Percentiles rank a stretch among this genome's conserved stretches.
Evolutionary conservation across 2,797 vertebrate genomes (phyloP).

Genomic region (Hipposideros larvatus): DNA sequence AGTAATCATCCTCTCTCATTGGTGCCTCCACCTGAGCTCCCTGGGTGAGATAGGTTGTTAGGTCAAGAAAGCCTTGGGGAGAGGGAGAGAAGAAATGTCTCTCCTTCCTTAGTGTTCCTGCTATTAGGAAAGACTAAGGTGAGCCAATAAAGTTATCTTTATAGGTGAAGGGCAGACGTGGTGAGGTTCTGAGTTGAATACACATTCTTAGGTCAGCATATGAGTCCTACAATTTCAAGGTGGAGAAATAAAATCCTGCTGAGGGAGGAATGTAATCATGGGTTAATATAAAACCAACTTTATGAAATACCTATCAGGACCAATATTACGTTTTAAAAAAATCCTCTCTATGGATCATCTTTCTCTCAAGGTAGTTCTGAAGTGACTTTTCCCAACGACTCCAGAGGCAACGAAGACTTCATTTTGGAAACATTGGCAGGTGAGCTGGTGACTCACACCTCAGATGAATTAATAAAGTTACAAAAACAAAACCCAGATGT

Average conservation of each 20-base stretch:
- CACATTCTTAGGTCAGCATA: background rate
- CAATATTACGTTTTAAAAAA: background rate
- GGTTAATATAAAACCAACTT: slow-evolving; percentile 50
- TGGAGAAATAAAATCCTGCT: slow-evolving; percentile 40
- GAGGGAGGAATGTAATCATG: slow-evolving; percentile 6
- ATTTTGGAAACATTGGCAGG: slow-evolving; percentile 74
- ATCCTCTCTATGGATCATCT: slow-evolving; percentile 36
- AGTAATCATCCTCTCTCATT: background rate
- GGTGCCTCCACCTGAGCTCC: background rate
- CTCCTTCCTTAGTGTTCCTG: background rate
- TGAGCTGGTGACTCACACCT: slow-evolving; percentile 77
- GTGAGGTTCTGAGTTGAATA: slow-evolving; percentile 8
- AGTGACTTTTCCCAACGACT: slow-evolving; percentile 54
- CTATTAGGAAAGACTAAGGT: background rate
- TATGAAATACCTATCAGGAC: slow-evolving; percentile 35
- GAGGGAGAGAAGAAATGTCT: background rate
- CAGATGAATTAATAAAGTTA: slow-evolving; percentile 77
- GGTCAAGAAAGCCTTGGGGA: slow-evolving; percentile 1
- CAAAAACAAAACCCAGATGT: slow-evolving; percentile 82
- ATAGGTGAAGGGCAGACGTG: background rate
- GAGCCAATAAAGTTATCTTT: background rate
- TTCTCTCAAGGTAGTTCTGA: slow-evolving; percentile 65
- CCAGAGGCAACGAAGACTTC: slow-evolving; percentile 59
- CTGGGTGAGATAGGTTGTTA: background rate
- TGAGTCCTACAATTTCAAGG: slow-evolving; percentile 10